Evolutionary conservation across 2,113 vertebrate species (phyloP).

Genomic region (Reinhardtius hippoglossoides): DNA sequence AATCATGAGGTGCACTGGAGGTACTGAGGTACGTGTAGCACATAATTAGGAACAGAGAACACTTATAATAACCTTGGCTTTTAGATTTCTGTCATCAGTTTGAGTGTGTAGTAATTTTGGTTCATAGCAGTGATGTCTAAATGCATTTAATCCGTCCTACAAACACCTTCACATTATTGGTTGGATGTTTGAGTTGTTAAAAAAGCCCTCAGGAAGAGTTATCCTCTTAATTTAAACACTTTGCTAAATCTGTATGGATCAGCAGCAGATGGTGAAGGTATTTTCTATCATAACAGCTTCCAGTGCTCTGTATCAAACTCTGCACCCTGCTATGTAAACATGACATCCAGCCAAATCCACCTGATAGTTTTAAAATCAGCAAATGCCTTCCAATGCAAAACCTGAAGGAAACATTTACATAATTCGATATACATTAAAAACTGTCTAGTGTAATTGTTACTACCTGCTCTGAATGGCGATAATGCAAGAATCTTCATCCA

Average conservation of each 20-base stretch:
- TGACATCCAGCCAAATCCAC: conserved; percentile 28
- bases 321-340: conserved; percentile 46
- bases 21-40: conserved; percentile 10
- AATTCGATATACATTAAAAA: background rate
- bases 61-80: conserved; percentile 39
- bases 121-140: conserved; percentile 26
- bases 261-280: conserved; percentile 52
- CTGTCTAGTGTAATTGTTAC: background rate
- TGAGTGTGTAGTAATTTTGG: conserved; percentile 29
- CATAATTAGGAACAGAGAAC: conserved; percentile 48
- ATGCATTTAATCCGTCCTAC: conserved; percentile 30
- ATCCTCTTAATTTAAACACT: conserved; percentile 34
- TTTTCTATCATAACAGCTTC: conserved; percentile 25
- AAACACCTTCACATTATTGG: too few species aligned
- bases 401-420: background rate
- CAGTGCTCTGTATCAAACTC: conserved; percentile 21
- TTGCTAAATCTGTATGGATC: conserved; percentile 41
- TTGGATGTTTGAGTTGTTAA: background rate
- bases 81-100: conserved; percentile 20
- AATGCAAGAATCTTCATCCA: background rate
- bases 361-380: conserved; percentile 5
- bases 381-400: conserved; percentile 4
- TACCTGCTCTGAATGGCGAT: background rate
- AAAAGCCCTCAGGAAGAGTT: conserved; percentile 5
- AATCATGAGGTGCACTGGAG: too few species aligned